Evolutionary conservation across 2,797 vertebrate genomes (phyloP), one percentile per base, ranked within the genome.

Genomic region (Melanotaenia nigrans): DNA sequence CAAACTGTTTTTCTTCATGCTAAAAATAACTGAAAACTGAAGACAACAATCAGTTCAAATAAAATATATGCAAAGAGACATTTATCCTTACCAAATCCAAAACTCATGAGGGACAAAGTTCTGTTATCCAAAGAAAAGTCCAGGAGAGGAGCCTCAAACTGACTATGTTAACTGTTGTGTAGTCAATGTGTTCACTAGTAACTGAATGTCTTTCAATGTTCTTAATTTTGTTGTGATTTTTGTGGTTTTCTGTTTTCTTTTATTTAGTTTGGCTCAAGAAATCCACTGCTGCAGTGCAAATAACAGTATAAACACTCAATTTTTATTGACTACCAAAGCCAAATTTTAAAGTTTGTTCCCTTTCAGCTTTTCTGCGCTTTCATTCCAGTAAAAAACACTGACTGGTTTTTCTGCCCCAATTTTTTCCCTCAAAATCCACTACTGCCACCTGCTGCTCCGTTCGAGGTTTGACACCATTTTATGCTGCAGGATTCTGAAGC

Each of bases 111-210:
- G 72, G 57, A 58, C 72, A 76, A 61, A 60, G 33, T 76, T 77
- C 70, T 68, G 61, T 70, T 24, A 83, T 85, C 85, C 84, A 89
- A 89, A 89, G 68, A 74, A 60, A 58, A 51, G 56, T 10, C 33
- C 6, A 40, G 58, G 30, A 59, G 22, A 9, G 20, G 45, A n/a
- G 45, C 18, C 45, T 47, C 18, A n/a, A n/a, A 20, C 6, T 8
- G 73, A 63, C 85, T 86, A 78, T 86, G 83, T 90, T 91, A 69
- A 83, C 73, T 92, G 87, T 92, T 85, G 81, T 91, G 89, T 90
- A 84, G 81, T 88, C 86, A 75, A 84, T 89, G 85, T 89, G 79
- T 75, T 78, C 88, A 84, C 87, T 85, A 87, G 83, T 82, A 90
- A 79, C 86, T 9, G 75, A 54, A 6, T 54, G 25, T 28, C 7